Conservation (phyloP, 2,888 invertebrate genomes). For the Synergus japonicus region DNA sequence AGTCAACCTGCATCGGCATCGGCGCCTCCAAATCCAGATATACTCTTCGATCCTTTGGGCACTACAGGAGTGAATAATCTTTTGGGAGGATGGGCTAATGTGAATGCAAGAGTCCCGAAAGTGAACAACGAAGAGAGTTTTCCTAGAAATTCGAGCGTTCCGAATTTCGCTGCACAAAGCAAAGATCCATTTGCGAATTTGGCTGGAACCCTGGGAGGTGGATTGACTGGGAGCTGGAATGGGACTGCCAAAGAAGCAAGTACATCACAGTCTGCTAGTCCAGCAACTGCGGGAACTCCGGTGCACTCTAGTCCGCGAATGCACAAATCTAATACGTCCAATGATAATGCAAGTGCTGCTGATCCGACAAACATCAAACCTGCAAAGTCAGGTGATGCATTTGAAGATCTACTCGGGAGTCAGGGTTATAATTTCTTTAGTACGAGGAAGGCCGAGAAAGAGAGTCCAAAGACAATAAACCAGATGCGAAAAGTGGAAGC, state of each 20-base stretch:
- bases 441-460: constrained; percentile 81
- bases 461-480: constrained; percentile 92
- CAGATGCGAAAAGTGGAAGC: constrained; percentile 94
- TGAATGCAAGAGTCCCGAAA: constrained; percentile 46
- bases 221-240: constrained; percentile 74
- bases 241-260: constrained; percentile 75
- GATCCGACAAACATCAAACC: constrained; percentile 76
- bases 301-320: constrained; percentile 77
- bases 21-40: constrained; percentile 55
- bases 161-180: constrained; percentile 78
- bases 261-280: constrained; percentile 74
- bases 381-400: constrained; percentile 82
- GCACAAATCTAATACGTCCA: constrained; percentile 64
- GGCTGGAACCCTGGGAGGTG: constrained; percentile 74
- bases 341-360: constrained; percentile 53
- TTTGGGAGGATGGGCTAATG: constrained; percentile 72
- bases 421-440: constrained; percentile 89
- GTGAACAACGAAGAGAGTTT: constrained; percentile 69
- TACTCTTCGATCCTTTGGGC: constrained; percentile 71
- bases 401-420: constrained; percentile 93
- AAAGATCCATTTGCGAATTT: constrained; percentile 88
- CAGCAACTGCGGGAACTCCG: constrained; percentile 76
- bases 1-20: constrained; percentile 46
- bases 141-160: constrained; percentile 78
- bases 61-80: constrained; percentile 56